phyloP scores from a whole-genome alignment of 2,113 vertebrate genomes.

The Takifugu bimaculatus region DNA sequence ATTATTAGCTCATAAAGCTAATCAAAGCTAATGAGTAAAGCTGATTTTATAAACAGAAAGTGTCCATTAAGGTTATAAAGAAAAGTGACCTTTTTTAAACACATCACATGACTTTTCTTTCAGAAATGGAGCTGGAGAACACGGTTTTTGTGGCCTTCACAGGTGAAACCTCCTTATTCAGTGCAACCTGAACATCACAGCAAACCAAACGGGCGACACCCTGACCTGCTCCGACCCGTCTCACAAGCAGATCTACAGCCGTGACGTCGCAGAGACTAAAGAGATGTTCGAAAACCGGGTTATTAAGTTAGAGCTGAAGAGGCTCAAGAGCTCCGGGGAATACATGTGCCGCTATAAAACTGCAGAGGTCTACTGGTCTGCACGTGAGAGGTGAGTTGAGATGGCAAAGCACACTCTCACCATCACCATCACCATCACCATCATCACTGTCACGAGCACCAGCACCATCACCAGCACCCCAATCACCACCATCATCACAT shows the following conservation, averaged over 20 bases:
- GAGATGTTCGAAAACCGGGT: accelerated
- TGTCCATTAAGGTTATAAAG: too few relatives aligned
- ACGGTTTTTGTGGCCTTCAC: conserved; percentile 45
- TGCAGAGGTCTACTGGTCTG: conserved; percentile 37
- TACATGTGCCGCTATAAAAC: conserved; percentile 46
- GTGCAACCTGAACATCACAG: neutral
- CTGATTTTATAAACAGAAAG: too few relatives aligned
- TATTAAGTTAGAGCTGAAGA: neutral
- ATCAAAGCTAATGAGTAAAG: too few relatives aligned
- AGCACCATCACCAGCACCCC: too few relatives aligned
- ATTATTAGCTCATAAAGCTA: too few relatives aligned
- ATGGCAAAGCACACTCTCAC: neutral
- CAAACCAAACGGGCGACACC: neutral
- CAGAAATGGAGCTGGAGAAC: conserved; percentile 17
- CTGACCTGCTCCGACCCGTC: conserved; percentile 9
- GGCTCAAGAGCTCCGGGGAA: conserved; percentile 36
- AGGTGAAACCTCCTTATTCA: conserved; percentile 9
- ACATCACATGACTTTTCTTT: neutral
- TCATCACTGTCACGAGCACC: too few relatives aligned
- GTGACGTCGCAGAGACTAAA: accelerated
- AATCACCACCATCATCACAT: too few relatives aligned
- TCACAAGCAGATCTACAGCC: accelerated
- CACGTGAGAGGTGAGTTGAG: conserved; percentile 55
- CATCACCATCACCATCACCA: too few relatives aligned
- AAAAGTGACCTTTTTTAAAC: neutral